Percentiles rank a stretch among this genome's conserved stretches.
Evolutionary conservation across 92 coral and sea anemone species (phyloP).

Genomic region (Epizoanthus scotinus): DNA sequence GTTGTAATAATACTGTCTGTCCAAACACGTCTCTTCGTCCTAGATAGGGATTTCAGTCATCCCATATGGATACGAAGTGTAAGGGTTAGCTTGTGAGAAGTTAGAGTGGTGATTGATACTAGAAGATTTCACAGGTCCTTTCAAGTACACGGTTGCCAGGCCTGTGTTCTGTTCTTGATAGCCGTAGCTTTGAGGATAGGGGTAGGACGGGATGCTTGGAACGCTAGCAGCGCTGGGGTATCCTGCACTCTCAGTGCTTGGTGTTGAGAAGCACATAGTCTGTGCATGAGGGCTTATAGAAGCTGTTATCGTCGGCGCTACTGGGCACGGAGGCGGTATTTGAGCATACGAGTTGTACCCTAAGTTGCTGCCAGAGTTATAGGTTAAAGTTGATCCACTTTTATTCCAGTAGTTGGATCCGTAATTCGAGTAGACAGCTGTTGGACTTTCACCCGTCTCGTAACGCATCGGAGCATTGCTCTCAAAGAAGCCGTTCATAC

Average conservation of each 20-base stretch:
- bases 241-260: constrained; percentile 67
- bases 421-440: constrained; percentile 80
- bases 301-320: constrained; percentile 77
- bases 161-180: constrained; percentile 79
- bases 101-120: constrained; percentile 78
- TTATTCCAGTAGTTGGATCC: constrained; percentile 82
- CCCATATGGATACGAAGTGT: constrained; percentile 82
- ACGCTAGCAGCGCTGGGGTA: constrained; percentile 69
- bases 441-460: constrained; percentile 75
- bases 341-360: constrained; percentile 73
- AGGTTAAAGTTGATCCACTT: constrained; percentile 62
- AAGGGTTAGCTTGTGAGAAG: constrained; percentile 83
- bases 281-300: constrained; percentile 70
- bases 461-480: constrained; percentile 70
- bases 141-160: constrained; percentile 65
- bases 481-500: constrained; percentile 80
- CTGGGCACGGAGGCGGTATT: constrained; percentile 73
- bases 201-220: constrained; percentile 68
- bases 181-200: constrained; percentile 73
- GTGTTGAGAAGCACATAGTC: constrained; percentile 65
- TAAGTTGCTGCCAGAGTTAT: constrained; percentile 68
- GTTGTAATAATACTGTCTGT: constrained; percentile 34
- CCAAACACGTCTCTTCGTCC: constrained; percentile 26
- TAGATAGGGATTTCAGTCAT: constrained; percentile 85
- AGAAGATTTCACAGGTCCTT: constrained; percentile 70